Evolutionary conservation across 2,888 invertebrate species (phyloP), one percentile per base, ranked within the genome.

Genomic region (Thecophora atra): DNA sequence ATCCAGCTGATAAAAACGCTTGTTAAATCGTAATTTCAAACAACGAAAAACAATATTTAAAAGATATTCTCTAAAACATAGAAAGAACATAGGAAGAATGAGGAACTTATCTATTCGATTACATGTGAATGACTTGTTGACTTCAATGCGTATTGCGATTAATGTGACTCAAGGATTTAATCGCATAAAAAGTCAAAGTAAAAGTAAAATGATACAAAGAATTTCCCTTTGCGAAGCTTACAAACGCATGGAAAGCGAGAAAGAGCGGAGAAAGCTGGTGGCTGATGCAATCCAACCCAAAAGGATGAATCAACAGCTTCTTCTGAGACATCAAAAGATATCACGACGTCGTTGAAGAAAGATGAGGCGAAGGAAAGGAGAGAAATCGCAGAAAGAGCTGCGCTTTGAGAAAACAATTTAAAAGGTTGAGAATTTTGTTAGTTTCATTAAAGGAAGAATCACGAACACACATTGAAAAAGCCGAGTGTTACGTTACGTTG

Each of bases 81-180:
- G n/a, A n/a, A n/a, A n/a, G n/a, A n/a, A n/a, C n/a, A n/a, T n/a
- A n/a, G n/a, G n/a, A n/a, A n/a, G n/a, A n/a, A n/a, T n/a, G 26
- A 60, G 17, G 37, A 63, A n/a, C 52, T 52, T 78, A 79, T 81
- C 77, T 82, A 80, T 81, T 80, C 80, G 80, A 82, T 82, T 82
- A n/a, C 81, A 79, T 78, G 78, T 82, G 81, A 79, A 81, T 78
- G 81, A 81, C 79, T 81, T 30, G 77, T 79, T 78, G 82, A 79
- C 82, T 80, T 82, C 81, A 79, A 81, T 81, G 79, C 81, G 79
- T 81, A 80, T 80, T 78, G 80, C 81, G 81, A 76, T 77, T 70
- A 74, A 74, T 51, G n/a, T 30, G n/a, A 28, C 30, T 51, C 17
- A 51, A 65, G 17, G 3, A 37, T 26, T 28, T 11, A 65, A 8